These are phyloP conservation scores for Euphonia xanthogaster DNA, from an alignment of 2,797 vertebrate species.

Conservation along the genomic window DNA sequence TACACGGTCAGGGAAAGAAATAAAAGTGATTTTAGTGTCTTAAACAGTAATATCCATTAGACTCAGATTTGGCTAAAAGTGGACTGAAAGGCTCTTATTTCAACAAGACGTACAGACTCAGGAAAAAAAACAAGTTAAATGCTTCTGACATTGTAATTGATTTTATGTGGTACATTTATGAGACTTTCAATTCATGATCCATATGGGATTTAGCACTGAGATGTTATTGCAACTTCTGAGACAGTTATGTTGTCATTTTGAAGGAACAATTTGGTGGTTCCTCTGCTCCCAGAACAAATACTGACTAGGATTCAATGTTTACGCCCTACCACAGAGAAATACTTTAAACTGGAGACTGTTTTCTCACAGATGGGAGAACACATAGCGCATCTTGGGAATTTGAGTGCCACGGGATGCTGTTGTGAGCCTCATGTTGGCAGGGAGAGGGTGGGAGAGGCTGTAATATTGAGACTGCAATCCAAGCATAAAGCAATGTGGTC, in stretches of 20 bases:
- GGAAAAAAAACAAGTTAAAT: conserved; percentile 41
- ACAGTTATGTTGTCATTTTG: background rate
- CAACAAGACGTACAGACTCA: conserved; percentile 31
- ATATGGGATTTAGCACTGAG: conserved; percentile 10
- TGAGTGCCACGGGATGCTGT: background rate
- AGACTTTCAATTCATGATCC: conserved; percentile 34
- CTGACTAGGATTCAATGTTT: background rate
- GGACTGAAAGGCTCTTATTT: conserved; percentile 57
- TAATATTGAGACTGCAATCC: background rate
- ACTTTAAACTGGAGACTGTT: background rate
- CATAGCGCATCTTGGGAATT: background rate
- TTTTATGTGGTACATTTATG: conserved; percentile 64
- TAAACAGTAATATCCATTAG: conserved; percentile 70
- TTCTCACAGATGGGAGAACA: background rate
- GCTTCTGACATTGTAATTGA: conserved; percentile 59
- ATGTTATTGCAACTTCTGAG: conserved; percentile 26
- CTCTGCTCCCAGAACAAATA: background rate
- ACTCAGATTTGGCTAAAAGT: conserved; percentile 58
- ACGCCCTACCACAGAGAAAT: background rate
- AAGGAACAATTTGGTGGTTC: background rate
- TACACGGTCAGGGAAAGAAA: conserved; percentile 43
- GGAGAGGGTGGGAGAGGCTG: background rate
- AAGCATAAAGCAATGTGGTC: background rate
- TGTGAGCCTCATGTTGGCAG: accelerated
- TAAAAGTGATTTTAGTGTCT: conserved; percentile 65